These are phyloP conservation scores for Lycocerus yunnanus DNA, from an alignment of 2,888 invertebrate genomes.

Conservation along the genomic window DNA sequence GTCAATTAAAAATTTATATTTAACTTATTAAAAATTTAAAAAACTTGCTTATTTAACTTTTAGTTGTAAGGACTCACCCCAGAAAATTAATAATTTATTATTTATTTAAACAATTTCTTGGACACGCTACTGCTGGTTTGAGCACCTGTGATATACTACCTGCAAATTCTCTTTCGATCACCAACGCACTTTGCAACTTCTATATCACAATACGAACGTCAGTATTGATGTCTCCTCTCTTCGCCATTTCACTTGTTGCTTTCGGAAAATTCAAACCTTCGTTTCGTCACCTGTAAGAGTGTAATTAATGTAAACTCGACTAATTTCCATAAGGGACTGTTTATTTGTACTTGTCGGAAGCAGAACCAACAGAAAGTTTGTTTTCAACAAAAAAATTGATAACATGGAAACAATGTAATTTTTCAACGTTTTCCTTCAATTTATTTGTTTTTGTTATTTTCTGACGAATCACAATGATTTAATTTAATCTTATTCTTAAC, in stretches of 20 bases:
- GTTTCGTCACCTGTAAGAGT: constrained; percentile 26
- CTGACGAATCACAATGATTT: too few relatives aligned
- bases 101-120: constrained; percentile 4
- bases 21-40: neutral
- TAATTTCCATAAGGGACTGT: neutral
- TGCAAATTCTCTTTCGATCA: constrained; percentile 26
- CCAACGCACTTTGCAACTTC: constrained; percentile 29
- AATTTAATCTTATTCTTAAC: too few relatives aligned
- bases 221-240: constrained; percentile 31
- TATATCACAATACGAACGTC: constrained; percentile 21
- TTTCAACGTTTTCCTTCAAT: too few relatives aligned
- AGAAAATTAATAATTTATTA: neutral
- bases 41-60: neutral
- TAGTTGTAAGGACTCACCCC: neutral
- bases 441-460: too few relatives aligned
- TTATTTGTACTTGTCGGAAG: neutral
- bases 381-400: neutral
- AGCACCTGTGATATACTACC: constrained; percentile 29
- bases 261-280: constrained; percentile 21
- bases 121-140: constrained; percentile 16
- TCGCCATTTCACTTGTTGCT: constrained; percentile 30
- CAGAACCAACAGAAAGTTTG: neutral
- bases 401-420: too few relatives aligned
- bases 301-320: constrained; percentile 10
- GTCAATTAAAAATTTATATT: too few relatives aligned